Evolutionary conservation across 2,113 vertebrate species (phyloP).

Genomic region (Oncorhynchus clarkii): DNA sequence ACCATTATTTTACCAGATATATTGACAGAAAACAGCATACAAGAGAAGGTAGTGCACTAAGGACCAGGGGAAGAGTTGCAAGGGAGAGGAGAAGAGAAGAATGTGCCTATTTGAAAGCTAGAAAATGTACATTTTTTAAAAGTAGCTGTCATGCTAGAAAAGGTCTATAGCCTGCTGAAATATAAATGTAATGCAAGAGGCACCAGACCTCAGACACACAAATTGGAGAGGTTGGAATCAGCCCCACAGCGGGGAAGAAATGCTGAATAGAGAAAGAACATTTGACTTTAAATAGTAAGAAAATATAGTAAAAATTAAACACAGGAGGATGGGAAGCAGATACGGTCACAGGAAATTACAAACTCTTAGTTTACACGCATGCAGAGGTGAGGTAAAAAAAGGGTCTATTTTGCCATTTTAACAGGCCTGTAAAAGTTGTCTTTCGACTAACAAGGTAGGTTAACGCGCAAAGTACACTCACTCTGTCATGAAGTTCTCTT

Average conservation of each 20-base stretch:
- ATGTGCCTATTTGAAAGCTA: too few species aligned
- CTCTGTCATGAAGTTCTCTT: neutral
- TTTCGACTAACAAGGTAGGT: neutral
- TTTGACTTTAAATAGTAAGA: neutral
- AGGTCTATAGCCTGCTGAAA: neutral
- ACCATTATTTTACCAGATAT: too few species aligned
- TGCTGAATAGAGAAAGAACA: neutral
- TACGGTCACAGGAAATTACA: neutral
- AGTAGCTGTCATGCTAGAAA: too few species aligned
- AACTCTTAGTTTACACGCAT: neutral
- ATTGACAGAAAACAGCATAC: too few species aligned
- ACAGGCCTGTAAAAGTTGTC: neutral
- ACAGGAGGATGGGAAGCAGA: neutral
- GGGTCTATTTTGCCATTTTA: neutral
- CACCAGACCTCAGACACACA: neutral
- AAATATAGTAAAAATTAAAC: neutral
- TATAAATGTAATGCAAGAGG: neutral
- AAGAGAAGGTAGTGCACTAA: too few species aligned
- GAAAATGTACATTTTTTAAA: too few species aligned
- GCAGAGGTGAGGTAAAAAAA: neutral
- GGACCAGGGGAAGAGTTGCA: too few species aligned
- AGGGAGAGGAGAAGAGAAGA: too few species aligned
- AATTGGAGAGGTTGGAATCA: neutral
- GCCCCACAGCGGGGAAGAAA: neutral
- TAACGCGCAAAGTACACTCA: neutral